Percentiles rank a stretch among this genome's conserved stretches.
Conservation (phyloP, 2,888 invertebrate genomes). For the Hoplodrina ambigua region DNA sequence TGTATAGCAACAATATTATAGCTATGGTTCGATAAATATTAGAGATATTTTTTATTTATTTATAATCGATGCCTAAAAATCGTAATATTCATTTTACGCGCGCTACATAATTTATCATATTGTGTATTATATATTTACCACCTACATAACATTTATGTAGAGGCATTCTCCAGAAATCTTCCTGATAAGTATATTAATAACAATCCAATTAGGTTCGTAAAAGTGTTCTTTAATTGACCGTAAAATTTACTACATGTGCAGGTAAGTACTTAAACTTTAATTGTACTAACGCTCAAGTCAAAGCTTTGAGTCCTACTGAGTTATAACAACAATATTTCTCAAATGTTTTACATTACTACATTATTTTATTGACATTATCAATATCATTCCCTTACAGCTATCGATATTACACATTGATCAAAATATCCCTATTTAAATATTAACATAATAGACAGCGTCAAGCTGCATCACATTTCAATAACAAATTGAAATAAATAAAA, state of each 20-base stretch:
- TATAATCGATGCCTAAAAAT: conserved; percentile 28
- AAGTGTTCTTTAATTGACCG: conserved; percentile 76
- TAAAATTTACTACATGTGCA: conserved; percentile 72
- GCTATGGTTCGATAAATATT: conserved; percentile 47
- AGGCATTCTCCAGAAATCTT: conserved; percentile 29
- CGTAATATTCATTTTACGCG: conserved; percentile 38
- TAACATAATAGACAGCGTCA: conserved; percentile 82
- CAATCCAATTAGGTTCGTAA: conserved; percentile 51
- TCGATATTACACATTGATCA: conserved; percentile 78
- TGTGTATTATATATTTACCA: conserved; percentile 57
- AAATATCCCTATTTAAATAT: conserved; percentile 78
- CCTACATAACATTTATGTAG: conserved; percentile 67
- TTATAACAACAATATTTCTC: conserved; percentile 76
- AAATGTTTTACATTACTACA: conserved; percentile 78
- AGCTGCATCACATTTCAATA: conserved; percentile 85
- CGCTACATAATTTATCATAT: conserved; percentile 38
- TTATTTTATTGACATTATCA: conserved; percentile 78
- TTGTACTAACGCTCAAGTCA: conserved; percentile 76
- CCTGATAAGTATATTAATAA: conserved; percentile 49
- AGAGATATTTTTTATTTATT: conserved; percentile 43
- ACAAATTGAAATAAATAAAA: conserved; percentile 83
- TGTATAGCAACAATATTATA: conserved; percentile 57
- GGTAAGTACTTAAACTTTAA: conserved; percentile 70
- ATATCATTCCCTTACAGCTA: conserved; percentile 80
- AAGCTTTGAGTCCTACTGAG: conserved; percentile 75